Evolutionary conservation across 2,888 invertebrate genomes (phyloP).

Genomic region (Hirtodrosophila trivittata): DNA sequence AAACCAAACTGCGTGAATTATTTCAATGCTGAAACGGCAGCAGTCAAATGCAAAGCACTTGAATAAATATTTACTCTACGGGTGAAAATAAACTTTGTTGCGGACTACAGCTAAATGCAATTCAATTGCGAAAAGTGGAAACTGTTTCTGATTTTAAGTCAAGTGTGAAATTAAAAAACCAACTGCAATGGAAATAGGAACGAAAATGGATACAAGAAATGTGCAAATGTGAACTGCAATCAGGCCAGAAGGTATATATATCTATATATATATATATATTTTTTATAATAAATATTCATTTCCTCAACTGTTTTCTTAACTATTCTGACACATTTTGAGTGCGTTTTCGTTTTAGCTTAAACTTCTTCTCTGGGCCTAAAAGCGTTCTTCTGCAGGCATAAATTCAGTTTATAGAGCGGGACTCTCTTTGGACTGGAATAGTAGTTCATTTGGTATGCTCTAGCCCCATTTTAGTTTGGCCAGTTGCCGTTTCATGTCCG

Average conservation of each 20-base stretch:
- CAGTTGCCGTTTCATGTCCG: slow-evolving; percentile 27
- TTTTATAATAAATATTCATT: too few species aligned
- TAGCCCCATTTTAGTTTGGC: neutral
- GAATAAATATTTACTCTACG: slow-evolving; percentile 47
- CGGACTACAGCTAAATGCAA: slow-evolving; percentile 43
- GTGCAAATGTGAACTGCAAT: neutral
- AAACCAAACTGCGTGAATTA: slow-evolving; percentile 14
- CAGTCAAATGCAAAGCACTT: slow-evolving; percentile 31
- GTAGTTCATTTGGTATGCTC: too few species aligned
- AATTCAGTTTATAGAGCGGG: slow-evolving; percentile 52
- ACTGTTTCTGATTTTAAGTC: slow-evolving; percentile 52
- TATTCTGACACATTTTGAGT: too few species aligned
- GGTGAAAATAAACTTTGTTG: slow-evolving; percentile 15
- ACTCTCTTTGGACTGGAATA: too few species aligned
- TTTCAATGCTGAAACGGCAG: slow-evolving; percentile 17
- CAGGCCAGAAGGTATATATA: too few species aligned
- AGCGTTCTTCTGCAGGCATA: slow-evolving; percentile 44
- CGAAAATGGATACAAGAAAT: neutral
- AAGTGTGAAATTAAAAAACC: slow-evolving; percentile 73
- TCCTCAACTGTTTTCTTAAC: too few species aligned
- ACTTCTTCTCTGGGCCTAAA: slow-evolving; percentile 19
- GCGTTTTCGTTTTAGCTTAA: neutral
- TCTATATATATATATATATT: too few species aligned
- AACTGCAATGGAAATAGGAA: slow-evolving; percentile 27
- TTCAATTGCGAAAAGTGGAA: slow-evolving; percentile 46